These are phyloP conservation scores for Ophraella communa DNA, from an alignment of 2,888 invertebrate genomes.

Conservation along the genomic window DNA sequence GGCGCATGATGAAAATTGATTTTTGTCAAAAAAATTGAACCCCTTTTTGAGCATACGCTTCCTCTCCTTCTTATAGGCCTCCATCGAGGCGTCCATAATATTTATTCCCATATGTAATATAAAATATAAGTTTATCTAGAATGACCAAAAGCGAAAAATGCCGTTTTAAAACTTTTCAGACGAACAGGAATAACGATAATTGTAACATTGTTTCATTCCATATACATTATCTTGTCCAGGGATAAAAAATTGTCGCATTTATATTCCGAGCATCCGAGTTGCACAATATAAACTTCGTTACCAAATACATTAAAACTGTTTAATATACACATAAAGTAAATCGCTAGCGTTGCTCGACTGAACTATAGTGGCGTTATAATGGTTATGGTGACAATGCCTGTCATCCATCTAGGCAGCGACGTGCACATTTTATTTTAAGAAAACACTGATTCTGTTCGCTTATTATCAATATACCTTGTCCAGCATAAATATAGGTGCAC, in stretches of 20 bases:
- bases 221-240: constrained; percentile 48
- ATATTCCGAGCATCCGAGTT: constrained; percentile 54
- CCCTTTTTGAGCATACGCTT: too few relatives aligned
- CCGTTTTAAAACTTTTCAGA: constrained; percentile 7
- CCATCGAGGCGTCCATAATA: too few relatives aligned
- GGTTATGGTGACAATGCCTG: constrained; percentile 44
- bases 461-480: too few relatives aligned
- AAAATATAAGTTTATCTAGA: constrained; percentile 6
- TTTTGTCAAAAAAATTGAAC: too few relatives aligned
- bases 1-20: too few relatives aligned
- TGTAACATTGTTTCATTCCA: constrained; percentile 49
- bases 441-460: neutral
- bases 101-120: too few relatives aligned
- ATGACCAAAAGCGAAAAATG: neutral
- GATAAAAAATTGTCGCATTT: constrained; percentile 52
- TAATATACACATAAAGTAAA: constrained; percentile 56
- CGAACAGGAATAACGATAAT: constrained; percentile 17
- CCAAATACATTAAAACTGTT: constrained; percentile 57
- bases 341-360: constrained; percentile 51
- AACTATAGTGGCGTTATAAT: constrained; percentile 46
- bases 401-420: constrained; percentile 20
- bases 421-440: constrained; percentile 4
- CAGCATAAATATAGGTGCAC: too few relatives aligned
- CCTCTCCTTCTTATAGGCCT: too few relatives aligned
- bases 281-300: constrained; percentile 56